Base-by-base conservation (phyloP, 2,888 invertebrate species). In the Neoascia interrupta region DNA sequence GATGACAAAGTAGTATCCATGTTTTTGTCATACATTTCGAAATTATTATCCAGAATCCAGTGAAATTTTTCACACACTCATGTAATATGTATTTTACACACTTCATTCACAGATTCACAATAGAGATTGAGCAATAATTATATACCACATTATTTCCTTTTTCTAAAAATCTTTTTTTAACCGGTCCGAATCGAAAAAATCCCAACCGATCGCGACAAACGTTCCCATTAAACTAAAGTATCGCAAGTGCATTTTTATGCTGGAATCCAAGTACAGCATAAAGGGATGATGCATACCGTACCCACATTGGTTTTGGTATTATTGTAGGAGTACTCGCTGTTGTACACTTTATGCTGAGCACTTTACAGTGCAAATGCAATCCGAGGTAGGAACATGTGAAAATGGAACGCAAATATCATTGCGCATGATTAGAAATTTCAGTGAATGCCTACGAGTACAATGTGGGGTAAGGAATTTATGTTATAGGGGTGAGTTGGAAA, bases 1-100 rank as follows among this genome's bases (percentile, higher is more conserved):
- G 86, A 86, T 53, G 88, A 84, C 79, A 86, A 83, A 19, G 85
- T 84, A 43, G 83, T 84, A 83, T 88, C 87, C 87, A 88, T 88
- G 82, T 84, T 87, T 70, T 85, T 87, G 16, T 86, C 86, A 82
- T 85, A 87, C 87, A 87, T 87, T 84, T 54, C 36, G 70, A 43
- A 49, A 41, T 23, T 18, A n/a, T 23, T 49, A 45, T 11, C 10
- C 36, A 68, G 49, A 2, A 28, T n/a, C n/a, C n/a, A n/a, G n/a
- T n/a, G n/a, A n/a, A n/a, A n/a, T n/a, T n/a, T n/a, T n/a, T n/a
- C n/a, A n/a, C n/a, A n/a, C n/a, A n/a, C n/a, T n/a, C n/a, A n/a
- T n/a, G n/a, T n/a, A 10, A 16, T n/a, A 2, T 11, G 15, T 34
- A 26, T 37, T 6, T 1, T 37, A 53, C 21, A 43, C 36, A n/a